Base-by-base conservation (phyloP, 2,888 invertebrate genomes). In the Acholoe squamosa region DNA sequence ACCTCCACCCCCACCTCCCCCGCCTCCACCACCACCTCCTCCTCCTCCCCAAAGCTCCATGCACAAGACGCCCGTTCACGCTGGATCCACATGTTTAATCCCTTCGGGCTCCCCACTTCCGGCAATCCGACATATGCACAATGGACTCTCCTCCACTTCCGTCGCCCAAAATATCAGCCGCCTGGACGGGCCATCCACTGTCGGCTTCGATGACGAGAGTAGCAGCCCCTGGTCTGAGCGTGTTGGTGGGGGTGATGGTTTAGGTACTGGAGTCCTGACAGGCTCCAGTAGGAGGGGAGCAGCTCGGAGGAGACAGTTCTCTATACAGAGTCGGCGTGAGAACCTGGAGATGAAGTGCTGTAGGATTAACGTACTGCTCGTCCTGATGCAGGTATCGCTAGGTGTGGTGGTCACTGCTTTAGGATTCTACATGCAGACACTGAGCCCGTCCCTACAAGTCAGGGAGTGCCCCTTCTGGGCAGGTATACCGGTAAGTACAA, bases 401-500 rank as follows among this genome's bases (percentile, higher is more conserved):
- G 94, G 94, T 19, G 91, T 91, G 14, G 92, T 92, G 16, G 92
- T 94, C 88, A 93, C 93, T 0, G 94, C 91, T 0, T 89, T 94
- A 34, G 93, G 92, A 14, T 91, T 94, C 56, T 94, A 93, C 90
- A 92, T 94, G 71, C 91, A 92, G 77, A 92, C 92, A 22, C 92
- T 93, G 77, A 91, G 93, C 28, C 92, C 93, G 0, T 92, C 92
- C n/a, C 89, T 94, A 22, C 89, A 84, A 77, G 77, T 91, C n/a
- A 76, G 93, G 25, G 94, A 94, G 51, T 93, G 92, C 19, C 93
- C 93, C 10, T 93, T 91, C 90, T 94, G 94, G 94, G 94, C 94
- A n/a, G 94, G 93, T 7, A 91, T 93, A 89, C 94, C 94, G 91
- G 94, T 94, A 92, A 93, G 94, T 92, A n/a, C n/a, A n/a, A n/a